Conservation (phyloP, 1,140 invertebrate genomes). For the Heterodera schachtii region DNA sequence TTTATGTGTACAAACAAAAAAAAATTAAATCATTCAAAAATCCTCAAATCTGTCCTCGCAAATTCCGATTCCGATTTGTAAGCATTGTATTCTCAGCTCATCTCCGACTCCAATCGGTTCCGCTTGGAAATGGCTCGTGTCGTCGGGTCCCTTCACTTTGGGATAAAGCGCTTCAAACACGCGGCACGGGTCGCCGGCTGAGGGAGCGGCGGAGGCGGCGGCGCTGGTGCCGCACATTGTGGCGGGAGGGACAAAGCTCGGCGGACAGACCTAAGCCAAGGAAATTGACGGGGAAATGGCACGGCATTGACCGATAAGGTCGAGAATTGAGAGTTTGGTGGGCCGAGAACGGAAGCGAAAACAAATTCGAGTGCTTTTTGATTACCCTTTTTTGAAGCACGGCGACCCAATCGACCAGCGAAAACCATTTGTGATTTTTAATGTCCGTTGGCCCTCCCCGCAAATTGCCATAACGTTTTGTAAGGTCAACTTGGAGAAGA, state of each 20-base stretch:
- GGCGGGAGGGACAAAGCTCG: conserved; percentile 48
- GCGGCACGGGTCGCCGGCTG: conserved; percentile 36
- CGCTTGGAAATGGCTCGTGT: conserved; percentile 61
- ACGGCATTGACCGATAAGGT: neutral
- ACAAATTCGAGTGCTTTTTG: neutral
- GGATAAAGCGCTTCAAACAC: conserved; percentile 62
- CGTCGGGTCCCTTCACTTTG: conserved; percentile 57
- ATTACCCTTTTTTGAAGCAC: conserved; percentile 92
- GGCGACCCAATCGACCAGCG: conserved; percentile 96
- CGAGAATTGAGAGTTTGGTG: too few relatives aligned
- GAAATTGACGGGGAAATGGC: neutral
- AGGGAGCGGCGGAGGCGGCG: neutral
- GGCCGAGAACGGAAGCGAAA: too few relatives aligned
- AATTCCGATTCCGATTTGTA: conserved; percentile 17
- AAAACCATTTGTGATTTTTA: conserved; percentile 98
- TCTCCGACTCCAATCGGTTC: conserved; percentile 34
- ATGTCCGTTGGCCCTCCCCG: conserved; percentile 99
- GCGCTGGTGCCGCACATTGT: neutral
- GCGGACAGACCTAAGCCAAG: conserved; percentile 53
- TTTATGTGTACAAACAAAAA: neutral
- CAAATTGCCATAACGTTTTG: conserved; percentile 95
- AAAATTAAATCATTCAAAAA: conserved; percentile 31
- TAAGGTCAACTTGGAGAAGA: conserved; percentile 94
- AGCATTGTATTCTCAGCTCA: conserved; percentile 10
- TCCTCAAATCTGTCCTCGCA: conserved; percentile 39